phyloP scores from a whole-genome alignment of 2,888 invertebrate species.

The Zygogramma bicolorata region DNA sequence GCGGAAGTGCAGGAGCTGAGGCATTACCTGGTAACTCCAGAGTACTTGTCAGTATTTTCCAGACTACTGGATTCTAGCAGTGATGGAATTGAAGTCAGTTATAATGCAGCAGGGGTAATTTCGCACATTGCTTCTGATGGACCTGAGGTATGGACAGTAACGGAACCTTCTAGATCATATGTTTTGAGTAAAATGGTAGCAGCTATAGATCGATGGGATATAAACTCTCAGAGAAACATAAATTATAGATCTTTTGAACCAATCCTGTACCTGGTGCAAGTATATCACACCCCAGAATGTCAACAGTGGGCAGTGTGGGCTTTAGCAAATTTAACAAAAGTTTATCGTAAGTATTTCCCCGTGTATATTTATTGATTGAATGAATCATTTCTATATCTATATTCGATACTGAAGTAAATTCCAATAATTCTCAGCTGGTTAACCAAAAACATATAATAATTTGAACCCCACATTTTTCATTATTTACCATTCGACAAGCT shows the following conservation, averaged over 20 bases:
- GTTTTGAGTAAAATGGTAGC: constrained; percentile 82
- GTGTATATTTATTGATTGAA: no score
- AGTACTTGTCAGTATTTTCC: constrained; percentile 89
- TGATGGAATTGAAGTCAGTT: constrained; percentile 89
- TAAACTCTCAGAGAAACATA: constrained; percentile 90
- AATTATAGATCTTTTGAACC: constrained; percentile 98
- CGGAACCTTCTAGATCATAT: constrained; percentile 76
- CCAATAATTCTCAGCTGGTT: no score
- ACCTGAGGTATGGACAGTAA: constrained; percentile 81
- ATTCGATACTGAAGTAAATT: no score
- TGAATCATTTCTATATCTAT: no score
- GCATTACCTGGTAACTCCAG: constrained; percentile 84
- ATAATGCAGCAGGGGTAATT: constrained; percentile 95
- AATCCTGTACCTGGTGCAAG: constrained; percentile 85
- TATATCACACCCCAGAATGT: constrained; percentile 89
- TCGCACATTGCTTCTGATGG: constrained; percentile 97
- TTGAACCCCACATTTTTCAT: no score
- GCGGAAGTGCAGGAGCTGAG: constrained; percentile 91
- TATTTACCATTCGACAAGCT: no score
- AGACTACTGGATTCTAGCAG: constrained; percentile 85
- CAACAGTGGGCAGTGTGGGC: constrained; percentile 99
- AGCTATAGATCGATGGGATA: constrained; percentile 91
- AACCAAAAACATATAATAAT: no score
- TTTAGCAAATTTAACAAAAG: constrained; percentile 92
- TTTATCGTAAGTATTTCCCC: constrained; percentile 91